Percentiles rank a stretch among this genome's conserved stretches.
phyloP scores from a whole-genome alignment of 2,113 vertebrate species.

The Hippolais icterina region DNA sequence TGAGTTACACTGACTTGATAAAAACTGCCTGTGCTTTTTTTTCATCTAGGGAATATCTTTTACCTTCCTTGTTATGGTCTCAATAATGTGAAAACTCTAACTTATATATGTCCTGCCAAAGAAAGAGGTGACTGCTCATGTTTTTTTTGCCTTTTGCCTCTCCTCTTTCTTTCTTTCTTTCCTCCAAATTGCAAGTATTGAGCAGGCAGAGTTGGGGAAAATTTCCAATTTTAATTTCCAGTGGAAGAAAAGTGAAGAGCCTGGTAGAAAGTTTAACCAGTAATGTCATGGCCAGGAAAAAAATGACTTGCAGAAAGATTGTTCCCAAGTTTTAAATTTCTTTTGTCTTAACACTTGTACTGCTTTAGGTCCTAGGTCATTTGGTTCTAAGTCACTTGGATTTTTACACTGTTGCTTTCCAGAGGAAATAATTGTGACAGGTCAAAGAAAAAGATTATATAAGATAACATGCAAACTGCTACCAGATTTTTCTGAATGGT shows the following conservation, averaged over 20 bases:
- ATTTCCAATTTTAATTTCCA: background rate
- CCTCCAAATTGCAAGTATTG: background rate
- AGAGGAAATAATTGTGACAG: background rate
- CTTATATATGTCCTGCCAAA: background rate
- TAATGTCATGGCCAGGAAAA: background rate
- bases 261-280: background rate
- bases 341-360: background rate
- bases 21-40: background rate
- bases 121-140: background rate
- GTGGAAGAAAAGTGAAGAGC: background rate
- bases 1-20: background rate
- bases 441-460: background rate
- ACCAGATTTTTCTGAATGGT: background rate
- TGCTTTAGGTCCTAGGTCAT: background rate
- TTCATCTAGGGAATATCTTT: background rate
- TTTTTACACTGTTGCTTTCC: background rate
- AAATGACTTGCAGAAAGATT: background rate
- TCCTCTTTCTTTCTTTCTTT: background rate
- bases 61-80: background rate
- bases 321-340: background rate
- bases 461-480: background rate
- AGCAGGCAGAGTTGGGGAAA: background rate
- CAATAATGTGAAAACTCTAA: background rate
- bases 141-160: background rate
- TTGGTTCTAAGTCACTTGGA: background rate